A percentile compares a stretch with the other conserved stretches of the same genome.
Evolutionary conservation across 2,113 vertebrate genomes (phyloP).

Genomic region (Leptodactylus fuscus): DNA sequence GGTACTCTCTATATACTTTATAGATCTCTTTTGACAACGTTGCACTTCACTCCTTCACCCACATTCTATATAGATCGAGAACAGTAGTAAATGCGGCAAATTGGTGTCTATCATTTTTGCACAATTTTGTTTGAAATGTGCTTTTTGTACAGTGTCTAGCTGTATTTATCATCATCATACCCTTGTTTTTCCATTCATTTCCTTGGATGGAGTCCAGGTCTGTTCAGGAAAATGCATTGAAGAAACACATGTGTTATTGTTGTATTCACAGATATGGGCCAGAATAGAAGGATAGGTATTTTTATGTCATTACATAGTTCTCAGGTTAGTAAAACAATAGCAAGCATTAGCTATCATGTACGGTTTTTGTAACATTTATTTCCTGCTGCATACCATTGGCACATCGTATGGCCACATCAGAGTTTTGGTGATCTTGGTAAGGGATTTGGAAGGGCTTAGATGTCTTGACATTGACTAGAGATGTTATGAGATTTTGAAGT

Average conservation of each 20-base stretch:
- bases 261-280: neutral
- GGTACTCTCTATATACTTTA: no score
- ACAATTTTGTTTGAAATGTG: neutral
- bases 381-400: no score
- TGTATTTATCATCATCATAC: slow-evolving; percentile 7
- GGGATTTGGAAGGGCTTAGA: no score
- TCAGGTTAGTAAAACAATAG: neutral
- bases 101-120: neutral
- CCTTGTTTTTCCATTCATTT: neutral
- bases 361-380: no score
- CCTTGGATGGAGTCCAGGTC: neutral
- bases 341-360: neutral
- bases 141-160: no score
- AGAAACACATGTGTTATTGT: neutral
- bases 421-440: no score
- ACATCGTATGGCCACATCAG: no score
- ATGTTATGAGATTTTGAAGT: no score
- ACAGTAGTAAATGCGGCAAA: neutral
- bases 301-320: neutral
- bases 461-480: no score
- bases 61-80: neutral
- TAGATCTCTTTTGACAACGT: neutral
- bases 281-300: neutral
- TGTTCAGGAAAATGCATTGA: neutral
- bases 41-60: neutral